Evolutionary conservation across 1,140 invertebrate genomes (phyloP).

Genomic region (Manduca sexta): DNA sequence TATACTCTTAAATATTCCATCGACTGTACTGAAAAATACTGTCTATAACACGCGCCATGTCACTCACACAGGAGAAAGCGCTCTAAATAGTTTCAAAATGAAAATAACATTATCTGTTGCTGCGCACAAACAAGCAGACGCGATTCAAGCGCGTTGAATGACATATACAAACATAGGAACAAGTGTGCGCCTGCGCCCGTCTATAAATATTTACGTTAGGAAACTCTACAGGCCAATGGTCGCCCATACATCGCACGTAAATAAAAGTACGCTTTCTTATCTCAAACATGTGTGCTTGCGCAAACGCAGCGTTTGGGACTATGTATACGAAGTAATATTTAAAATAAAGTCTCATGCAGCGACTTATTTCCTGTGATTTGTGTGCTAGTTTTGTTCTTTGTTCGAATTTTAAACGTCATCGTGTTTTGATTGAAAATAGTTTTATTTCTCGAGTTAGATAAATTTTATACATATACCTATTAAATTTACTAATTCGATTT

Average conservation of each 20-base stretch:
- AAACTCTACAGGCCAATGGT: constrained; percentile 65
- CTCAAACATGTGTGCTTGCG: constrained; percentile 51
- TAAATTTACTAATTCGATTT: too few species aligned
- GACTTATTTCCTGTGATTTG: too few species aligned
- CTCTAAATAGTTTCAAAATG: constrained; percentile 11
- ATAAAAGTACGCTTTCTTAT: constrained; percentile 68
- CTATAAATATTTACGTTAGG: constrained; percentile 72
- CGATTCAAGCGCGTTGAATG: constrained; percentile 53
- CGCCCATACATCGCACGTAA: constrained; percentile 47
- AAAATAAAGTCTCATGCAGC: too few species aligned
- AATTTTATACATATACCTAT: too few species aligned
- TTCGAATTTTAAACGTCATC: too few species aligned
- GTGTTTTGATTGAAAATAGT: too few species aligned
- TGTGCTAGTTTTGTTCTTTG: neutral
- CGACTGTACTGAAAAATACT: too few species aligned
- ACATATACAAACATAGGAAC: constrained; percentile 68
- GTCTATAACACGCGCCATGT: neutral
- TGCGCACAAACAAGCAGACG: constrained; percentile 22
- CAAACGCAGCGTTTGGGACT: constrained; percentile 36
- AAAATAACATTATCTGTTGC: constrained; percentile 24
- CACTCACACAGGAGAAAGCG: neutral
- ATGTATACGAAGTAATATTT: constrained; percentile 3
- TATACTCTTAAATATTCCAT: neutral
- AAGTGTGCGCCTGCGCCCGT: constrained; percentile 55
- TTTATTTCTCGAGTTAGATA: too few species aligned